These are phyloP conservation scores for Notamacropus eugenii DNA, from an alignment of 2,797 vertebrate genomes.

Conservation along the genomic window DNA sequence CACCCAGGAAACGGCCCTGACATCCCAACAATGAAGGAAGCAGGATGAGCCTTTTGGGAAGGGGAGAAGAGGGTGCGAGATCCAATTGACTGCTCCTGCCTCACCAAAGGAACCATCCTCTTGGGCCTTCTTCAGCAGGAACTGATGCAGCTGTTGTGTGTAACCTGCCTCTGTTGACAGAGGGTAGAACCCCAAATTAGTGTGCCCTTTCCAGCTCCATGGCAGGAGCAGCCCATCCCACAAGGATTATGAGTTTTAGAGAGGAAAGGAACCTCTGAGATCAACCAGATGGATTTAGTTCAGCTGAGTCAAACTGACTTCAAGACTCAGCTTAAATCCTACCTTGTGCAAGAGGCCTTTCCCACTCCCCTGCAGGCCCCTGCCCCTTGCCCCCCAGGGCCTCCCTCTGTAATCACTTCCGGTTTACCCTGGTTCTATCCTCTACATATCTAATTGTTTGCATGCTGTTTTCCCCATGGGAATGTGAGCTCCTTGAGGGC, in stretches of 20 bases:
- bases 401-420: neutral
- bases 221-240: neutral
- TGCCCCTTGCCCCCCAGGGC: neutral
- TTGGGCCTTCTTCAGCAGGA: slow-evolving; percentile 76
- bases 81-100: neutral
- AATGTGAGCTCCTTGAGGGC: neutral
- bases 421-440: neutral
- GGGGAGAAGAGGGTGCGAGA: neutral
- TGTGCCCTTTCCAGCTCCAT: accelerated
- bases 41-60: neutral
- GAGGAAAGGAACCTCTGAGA: neutral
- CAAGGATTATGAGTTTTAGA: neutral
- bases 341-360: neutral
- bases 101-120: slow-evolving; percentile 81
- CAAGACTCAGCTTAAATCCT: neutral
- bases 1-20: neutral
- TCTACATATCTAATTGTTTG: neutral
- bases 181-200: neutral
- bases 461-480: neutral
- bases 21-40: neutral
- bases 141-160: slow-evolving; percentile 73
- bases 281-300: neutral
- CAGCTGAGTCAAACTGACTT: neutral
- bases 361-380: neutral
- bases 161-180: slow-evolving; percentile 75